phyloP scores from a whole-genome alignment of 2,888 invertebrate species.

The Poecilobothrus nobilitatus region DNA sequence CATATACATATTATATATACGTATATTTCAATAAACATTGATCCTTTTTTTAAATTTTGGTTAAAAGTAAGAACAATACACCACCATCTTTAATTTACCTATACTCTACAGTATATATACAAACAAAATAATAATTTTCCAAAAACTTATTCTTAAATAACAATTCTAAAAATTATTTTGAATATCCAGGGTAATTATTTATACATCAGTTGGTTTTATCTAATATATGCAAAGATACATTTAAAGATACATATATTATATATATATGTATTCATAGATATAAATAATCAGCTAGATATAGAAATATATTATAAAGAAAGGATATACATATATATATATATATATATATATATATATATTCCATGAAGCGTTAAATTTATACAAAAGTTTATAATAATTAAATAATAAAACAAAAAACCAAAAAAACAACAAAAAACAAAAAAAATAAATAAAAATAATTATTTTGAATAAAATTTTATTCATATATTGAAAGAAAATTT shows the following conservation, averaged over 20 bases:
- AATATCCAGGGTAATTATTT: not conserved
- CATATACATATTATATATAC: not conserved
- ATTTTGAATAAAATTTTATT: not conserved
- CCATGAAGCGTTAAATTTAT: slow-evolving; percentile 3
- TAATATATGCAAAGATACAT: too few species aligned
- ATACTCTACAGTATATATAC: too few species aligned
- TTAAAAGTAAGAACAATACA: too few species aligned
- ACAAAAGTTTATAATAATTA: not conserved
- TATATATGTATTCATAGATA: too few species aligned
- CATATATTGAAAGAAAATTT: not conserved
- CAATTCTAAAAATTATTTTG: not conserved
- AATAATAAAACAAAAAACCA: not conserved
- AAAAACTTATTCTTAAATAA: not conserved
- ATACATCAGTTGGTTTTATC: too few species aligned
- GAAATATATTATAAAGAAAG: too few species aligned
- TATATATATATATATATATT: not conserved
- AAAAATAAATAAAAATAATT: not conserved
- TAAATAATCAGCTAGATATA: not conserved
- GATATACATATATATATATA: not conserved
- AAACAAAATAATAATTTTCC: not conserved
- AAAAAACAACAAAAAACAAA: too few species aligned
- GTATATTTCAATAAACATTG: not conserved
- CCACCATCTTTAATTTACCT: not conserved
- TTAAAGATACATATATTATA: too few species aligned
- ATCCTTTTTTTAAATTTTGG: not conserved